Base-by-base conservation (phyloP, 2,888 invertebrate genomes). In the Blomia tropicalis region DNA sequence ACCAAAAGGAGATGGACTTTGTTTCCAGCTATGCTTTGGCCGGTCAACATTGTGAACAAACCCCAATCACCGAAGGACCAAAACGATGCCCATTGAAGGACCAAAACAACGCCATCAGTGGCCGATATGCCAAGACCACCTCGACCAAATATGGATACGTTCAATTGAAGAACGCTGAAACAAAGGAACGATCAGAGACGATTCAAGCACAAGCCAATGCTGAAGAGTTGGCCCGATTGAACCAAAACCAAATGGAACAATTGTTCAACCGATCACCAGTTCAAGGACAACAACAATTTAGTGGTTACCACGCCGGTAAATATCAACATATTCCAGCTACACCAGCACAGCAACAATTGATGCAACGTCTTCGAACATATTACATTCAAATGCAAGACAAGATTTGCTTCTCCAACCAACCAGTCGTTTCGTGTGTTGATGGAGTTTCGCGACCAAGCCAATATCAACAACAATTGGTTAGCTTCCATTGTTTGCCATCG, bases 401-500 rank as follows among this genome's bases (percentile, higher is more conserved):
- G 30, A 4, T 66, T 7, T 67, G 67, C 58, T 66, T 67, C 64
- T 62, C 64, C 14, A 64, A 44, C 2, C 32, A 31, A 11, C 65
- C 67, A 2, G 53, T 65, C 0, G 56, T 63, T 1, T 36, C 47
- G 2, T 67, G 67, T 30, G 29, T 58, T 2, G 58, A 59, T 2
- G 29, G 43, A 7, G 30, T 4, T 1, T 4, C 4, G 11, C 59
- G 44, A 1, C 17, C 25, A n/a, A 30, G n/a, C 4, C 36, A 47
- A 5, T 19, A 19, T 14, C 61, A 53, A 23, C 22, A 19, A 17
- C 27, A 63, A 36, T 1, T 4, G 17, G 23, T 59, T 5, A 54
- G 62, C 5, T 67, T 66, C 60, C 67, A 67, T 44, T 67, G 67
- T 60, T 43, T 67, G 31, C 66, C 64, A 2, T 64, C 60, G 23